Conservation (phyloP, 2,888 invertebrate genomes). For the Tinea trinotella region DNA sequence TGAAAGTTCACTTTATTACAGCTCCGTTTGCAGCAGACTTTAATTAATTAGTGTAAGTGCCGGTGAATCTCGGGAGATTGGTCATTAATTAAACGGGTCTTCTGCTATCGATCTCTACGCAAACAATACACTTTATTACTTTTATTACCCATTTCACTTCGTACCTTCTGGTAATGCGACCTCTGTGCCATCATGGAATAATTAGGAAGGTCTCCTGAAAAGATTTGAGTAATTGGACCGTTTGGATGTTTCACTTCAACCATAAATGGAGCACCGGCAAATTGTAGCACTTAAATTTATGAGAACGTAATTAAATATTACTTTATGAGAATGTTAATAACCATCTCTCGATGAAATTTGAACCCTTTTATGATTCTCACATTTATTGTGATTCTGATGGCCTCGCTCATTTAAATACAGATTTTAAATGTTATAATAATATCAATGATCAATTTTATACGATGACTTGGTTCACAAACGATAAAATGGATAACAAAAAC, state of each 20-base stretch:
- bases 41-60: conserved; percentile 57
- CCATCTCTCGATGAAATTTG: conserved; percentile 9
- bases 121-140: conserved; percentile 65
- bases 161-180: conserved; percentile 10
- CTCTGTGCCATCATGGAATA: conserved; percentile 13
- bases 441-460: not conserved
- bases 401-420: not conserved
- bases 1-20: conserved; percentile 34
- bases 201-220: conserved; percentile 14
- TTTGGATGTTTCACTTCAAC: conserved; percentile 11
- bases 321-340: conserved; percentile 17
- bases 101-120: conserved; percentile 57
- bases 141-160: conserved; percentile 29
- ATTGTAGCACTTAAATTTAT: conserved; percentile 16
- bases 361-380: conserved; percentile 11
- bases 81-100: conserved; percentile 64
- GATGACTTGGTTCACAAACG: not conserved
- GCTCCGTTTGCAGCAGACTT: conserved; percentile 33
- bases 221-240: conserved; percentile 8
- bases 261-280: conserved; percentile 10
- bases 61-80: conserved; percentile 63
- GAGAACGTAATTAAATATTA: conserved; percentile 15
- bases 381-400: not conserved
- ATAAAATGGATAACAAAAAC: not conserved
- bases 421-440: not conserved